These are phyloP conservation scores for Linepithema humile DNA, from an alignment of 1,140 invertebrate species.

Conservation along the genomic window DNA sequence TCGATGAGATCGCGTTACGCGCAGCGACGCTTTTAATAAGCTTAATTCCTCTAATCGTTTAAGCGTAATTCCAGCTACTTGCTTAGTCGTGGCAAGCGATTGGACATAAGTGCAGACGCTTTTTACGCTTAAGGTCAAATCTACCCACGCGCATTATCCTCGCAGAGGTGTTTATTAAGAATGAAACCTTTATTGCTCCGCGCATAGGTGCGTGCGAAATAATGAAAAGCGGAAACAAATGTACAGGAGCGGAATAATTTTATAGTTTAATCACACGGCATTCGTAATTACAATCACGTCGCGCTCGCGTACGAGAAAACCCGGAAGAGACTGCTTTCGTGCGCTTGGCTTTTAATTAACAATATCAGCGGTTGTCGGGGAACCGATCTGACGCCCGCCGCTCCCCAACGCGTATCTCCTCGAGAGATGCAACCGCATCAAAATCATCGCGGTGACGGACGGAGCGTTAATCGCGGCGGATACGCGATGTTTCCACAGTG, in stretches of 20 bases:
- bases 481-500: conserved; percentile 40
- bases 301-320: background rate
- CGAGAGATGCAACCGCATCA: background rate
- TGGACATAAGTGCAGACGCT: conserved; percentile 4
- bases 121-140: conserved; percentile 41
- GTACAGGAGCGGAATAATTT: background rate
- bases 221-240: background rate
- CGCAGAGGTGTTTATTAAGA: conserved; percentile 10
- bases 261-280: background rate
- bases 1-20: conserved; percentile 2
- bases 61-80: conserved; percentile 45
- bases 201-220: background rate
- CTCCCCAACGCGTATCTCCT: background rate
- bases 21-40: conserved; percentile 38
- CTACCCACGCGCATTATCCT: conserved; percentile 36
- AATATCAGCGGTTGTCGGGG: background rate
- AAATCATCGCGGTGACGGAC: conserved; percentile 41
- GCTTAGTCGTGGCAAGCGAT: conserved; percentile 14
- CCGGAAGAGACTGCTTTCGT: background rate
- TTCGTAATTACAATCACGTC: background rate
- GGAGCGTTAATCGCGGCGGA: conserved; percentile 33
- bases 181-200: background rate
- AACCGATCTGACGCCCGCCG: background rate
- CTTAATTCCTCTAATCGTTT: conserved; percentile 48
- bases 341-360: background rate